These are phyloP conservation scores for Podarcis siculus DNA, from an alignment of 2,797 vertebrate genomes.

Conservation along the genomic window DNA sequence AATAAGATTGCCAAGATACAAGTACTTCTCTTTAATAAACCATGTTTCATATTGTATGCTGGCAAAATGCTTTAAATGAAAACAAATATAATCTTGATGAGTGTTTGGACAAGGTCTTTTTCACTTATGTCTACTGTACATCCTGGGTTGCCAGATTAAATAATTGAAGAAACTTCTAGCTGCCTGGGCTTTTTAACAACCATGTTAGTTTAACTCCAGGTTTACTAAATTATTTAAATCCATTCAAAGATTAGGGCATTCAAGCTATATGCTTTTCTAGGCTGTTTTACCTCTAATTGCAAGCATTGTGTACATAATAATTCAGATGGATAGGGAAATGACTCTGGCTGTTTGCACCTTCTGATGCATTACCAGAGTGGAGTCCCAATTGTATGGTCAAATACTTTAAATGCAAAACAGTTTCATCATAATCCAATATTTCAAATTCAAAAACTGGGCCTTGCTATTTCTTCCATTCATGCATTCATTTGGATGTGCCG, in stretches of 20 bases:
- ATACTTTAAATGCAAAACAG: not conserved
- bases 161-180: slow-evolving; percentile 45
- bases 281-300: not conserved
- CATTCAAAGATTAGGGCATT: slow-evolving; percentile 43
- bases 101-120: not conserved
- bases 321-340: not conserved
- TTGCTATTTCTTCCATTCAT: not conserved
- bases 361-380: not conserved
- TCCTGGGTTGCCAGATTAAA: slow-evolving; percentile 41
- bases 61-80: slow-evolving; percentile 49
- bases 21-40: slow-evolving; percentile 42
- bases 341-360: not conserved
- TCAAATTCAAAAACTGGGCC: not conserved
- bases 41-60: slow-evolving; percentile 35
- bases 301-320: not conserved
- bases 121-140: slow-evolving; percentile 31
- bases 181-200: slow-evolving; percentile 36
- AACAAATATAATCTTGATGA: slow-evolving; percentile 27
- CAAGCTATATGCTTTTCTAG: not conserved
- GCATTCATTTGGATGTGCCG: not conserved
- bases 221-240: slow-evolving; percentile 56
- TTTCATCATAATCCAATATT: not conserved
- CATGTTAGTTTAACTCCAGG: slow-evolving; percentile 37
- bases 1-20: slow-evolving; percentile 43
- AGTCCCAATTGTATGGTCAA: not conserved